Conservation (phyloP, 2,888 invertebrate species). For the Campoplex nolae region DNA sequence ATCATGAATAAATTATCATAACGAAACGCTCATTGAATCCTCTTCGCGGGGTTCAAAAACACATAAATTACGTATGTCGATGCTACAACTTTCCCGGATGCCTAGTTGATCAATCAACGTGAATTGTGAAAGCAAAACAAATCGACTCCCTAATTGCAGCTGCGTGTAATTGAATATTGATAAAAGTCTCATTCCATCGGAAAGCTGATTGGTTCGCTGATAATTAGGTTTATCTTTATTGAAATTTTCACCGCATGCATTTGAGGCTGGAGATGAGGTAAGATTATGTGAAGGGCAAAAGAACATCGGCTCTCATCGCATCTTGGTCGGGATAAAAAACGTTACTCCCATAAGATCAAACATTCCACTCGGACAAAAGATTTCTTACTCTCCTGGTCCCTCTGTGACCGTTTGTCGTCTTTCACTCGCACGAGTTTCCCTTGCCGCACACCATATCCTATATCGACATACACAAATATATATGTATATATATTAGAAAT, state of each 20-base stretch:
- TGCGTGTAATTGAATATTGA: background rate
- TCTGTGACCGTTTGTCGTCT: conserved; percentile 57
- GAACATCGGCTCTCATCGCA: conserved; percentile 12
- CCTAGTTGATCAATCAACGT: background rate
- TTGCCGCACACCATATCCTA: conserved; percentile 41
- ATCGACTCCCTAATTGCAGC: background rate
- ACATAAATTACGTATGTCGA: too few relatives aligned
- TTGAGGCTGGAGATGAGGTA: conserved; percentile 7
- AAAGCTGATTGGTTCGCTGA: background rate
- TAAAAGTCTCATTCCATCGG: background rate
- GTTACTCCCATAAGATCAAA: conserved; percentile 59
- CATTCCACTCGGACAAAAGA: conserved; percentile 54
- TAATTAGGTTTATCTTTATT: conserved; percentile 30
- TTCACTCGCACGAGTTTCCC: conserved; percentile 60
- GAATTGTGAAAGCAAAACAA: background rate
- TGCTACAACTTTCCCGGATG: background rate
- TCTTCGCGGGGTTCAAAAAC: background rate
- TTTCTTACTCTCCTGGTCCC: conserved; percentile 61
- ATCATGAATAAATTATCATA: background rate
- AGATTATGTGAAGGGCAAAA: background rate
- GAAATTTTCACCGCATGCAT: background rate
- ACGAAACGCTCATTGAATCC: background rate
- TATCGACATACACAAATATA: conserved; percentile 1
- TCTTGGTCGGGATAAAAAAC: conserved; percentile 52
- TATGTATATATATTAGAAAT: conserved; percentile 35